These are phyloP conservation scores for Drosophila recens DNA, from an alignment of 2,888 invertebrate genomes.

Conservation along the genomic window DNA sequence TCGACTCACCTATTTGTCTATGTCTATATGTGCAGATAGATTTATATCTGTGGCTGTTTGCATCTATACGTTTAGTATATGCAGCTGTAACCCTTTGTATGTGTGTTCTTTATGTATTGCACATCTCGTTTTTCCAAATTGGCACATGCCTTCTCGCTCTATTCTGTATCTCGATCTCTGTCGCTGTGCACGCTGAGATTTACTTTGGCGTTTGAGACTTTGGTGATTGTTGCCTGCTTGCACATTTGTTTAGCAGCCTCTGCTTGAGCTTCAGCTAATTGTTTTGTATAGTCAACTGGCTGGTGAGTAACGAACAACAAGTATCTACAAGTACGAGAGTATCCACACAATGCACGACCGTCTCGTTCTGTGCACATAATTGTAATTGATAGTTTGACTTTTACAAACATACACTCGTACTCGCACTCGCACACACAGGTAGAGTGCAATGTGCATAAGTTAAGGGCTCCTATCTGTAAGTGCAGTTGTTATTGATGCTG, in stretches of 20 bases:
- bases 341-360: constrained; percentile 19
- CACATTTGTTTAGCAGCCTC: constrained; percentile 42
- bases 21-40: constrained; percentile 25
- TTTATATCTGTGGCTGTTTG: constrained; percentile 30
- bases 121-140: constrained; percentile 66
- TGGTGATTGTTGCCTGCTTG: constrained; percentile 47
- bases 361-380: constrained; percentile 53
- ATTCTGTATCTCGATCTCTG: constrained; percentile 7
- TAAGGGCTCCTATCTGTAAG: constrained; percentile 55
- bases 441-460: constrained; percentile 64
- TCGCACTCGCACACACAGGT: constrained; percentile 12
- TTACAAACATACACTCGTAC: constrained; percentile 9
- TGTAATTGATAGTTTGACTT: constrained; percentile 62
- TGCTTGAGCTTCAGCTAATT: constrained; percentile 48
- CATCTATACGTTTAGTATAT: background rate
- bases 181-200: constrained; percentile 39
- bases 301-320: constrained; percentile 28
- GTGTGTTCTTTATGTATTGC: constrained; percentile 22
- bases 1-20: constrained; percentile 30
- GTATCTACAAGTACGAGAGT: constrained; percentile 22
- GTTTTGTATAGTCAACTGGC: constrained; percentile 52
- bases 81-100: constrained; percentile 15
- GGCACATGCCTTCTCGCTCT: constrained; percentile 12
- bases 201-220: constrained; percentile 49
- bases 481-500: constrained; percentile 36